Conservation (phyloP, 1,140 invertebrate genomes). For the Drosophila persimilis region DNA sequence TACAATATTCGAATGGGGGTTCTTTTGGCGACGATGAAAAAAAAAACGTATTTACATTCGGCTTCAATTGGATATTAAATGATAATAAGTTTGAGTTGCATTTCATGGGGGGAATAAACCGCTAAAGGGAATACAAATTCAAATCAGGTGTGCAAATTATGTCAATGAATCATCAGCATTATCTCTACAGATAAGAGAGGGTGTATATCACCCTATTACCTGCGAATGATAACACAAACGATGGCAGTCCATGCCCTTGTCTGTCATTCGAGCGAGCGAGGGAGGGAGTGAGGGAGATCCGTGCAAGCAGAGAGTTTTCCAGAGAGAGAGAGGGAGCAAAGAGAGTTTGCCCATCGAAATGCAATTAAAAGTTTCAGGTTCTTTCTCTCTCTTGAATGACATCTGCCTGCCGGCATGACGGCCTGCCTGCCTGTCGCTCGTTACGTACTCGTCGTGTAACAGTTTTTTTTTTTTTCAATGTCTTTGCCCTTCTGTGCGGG, state of each 20-base stretch:
- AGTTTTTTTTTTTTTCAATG: constrained; percentile 10
- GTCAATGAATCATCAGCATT: constrained; percentile 49
- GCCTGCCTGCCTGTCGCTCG: too few relatives aligned
- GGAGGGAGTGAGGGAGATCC: background rate
- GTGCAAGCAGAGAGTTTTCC: background rate
- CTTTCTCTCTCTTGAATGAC: constrained; percentile 25
- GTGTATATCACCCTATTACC: constrained; percentile 8
- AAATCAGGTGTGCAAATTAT: constrained; percentile 7
- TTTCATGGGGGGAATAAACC: constrained; percentile 8
- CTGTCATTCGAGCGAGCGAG: background rate
- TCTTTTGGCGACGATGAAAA: too few relatives aligned
- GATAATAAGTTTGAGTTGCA: constrained; percentile 29
- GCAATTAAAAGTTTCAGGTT: constrained; percentile 43
- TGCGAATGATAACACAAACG: constrained; percentile 15
- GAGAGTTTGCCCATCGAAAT: constrained; percentile 14
- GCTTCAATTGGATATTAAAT: constrained; percentile 63
- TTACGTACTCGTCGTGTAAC: constrained; percentile 14
- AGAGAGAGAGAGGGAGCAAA: background rate
- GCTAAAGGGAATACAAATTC: background rate
- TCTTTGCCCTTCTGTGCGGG: constrained; percentile 36
- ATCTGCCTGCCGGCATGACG: background rate
- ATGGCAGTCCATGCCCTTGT: constrained; percentile 9
- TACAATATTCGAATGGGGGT: too few relatives aligned
- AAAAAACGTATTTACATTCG: constrained; percentile 59
- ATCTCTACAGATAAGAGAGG: constrained; percentile 30